phyloP scores from a whole-genome alignment of 2,113 vertebrate genomes.

The Dissostichus mawsoni region DNA sequence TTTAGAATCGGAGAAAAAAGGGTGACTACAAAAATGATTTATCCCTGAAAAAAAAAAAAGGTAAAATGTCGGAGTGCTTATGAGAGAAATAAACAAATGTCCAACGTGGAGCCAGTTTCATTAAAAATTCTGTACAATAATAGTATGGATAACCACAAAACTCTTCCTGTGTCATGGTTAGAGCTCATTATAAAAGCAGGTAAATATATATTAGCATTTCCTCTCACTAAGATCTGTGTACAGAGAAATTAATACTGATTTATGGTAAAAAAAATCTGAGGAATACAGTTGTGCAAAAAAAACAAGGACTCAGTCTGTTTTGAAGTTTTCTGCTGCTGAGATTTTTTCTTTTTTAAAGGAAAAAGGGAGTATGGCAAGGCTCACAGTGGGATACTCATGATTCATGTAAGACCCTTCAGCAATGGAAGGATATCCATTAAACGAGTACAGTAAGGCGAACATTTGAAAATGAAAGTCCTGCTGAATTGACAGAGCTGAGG shows the following conservation, averaged over 20 bases:
- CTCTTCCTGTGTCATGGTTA: neutral
- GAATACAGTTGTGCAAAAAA: conserved; percentile 59
- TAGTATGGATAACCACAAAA: neutral
- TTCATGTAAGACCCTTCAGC: neutral
- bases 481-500: conserved; percentile 57
- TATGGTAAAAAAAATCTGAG: conserved; percentile 34
- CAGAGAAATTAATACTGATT: conserved; percentile 71
- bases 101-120: neutral
- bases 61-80: neutral
- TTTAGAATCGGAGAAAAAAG: neutral
- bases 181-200: neutral
- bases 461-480: conserved; percentile 44
- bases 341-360: neutral
- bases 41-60: conserved; percentile 2
- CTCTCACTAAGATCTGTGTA: neutral
- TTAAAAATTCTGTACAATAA: neutral
- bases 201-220: neutral
- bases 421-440: conserved; percentile 7
- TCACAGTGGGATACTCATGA: conserved; percentile 7
- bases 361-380: neutral
- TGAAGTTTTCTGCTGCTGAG: neutral
- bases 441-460: neutral
- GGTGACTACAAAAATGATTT: neutral
- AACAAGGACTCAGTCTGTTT: conserved; percentile 25
- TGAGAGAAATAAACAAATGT: neutral